Percentiles rank a stretch among this genome's conserved stretches.
These are phyloP conservation scores for Thereva nobilitata DNA, from an alignment of 2,888 invertebrate species.

Conservation along the genomic window DNA sequence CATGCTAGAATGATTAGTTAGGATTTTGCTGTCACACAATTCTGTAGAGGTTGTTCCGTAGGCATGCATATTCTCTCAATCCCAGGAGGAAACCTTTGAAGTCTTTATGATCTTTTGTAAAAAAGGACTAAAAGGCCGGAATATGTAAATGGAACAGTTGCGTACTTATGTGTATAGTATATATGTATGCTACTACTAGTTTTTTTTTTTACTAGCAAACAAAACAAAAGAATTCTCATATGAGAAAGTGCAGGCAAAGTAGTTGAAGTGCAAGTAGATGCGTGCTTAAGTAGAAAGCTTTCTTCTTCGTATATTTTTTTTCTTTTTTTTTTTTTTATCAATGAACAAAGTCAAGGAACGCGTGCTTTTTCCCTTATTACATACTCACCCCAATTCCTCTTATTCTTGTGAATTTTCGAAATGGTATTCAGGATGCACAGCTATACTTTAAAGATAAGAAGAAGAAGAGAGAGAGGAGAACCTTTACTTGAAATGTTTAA, in stretches of 20 bases:
- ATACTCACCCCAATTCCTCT: no score
- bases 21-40: constrained; percentile 24
- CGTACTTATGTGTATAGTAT: background rate
- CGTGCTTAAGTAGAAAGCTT: constrained; percentile 34
- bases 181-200: constrained; percentile 15
- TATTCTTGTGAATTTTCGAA: no score
- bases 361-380: no score
- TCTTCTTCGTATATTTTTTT: constrained; percentile 5
- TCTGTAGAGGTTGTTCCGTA: constrained; percentile 19
- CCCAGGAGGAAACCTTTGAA: constrained; percentile 18
- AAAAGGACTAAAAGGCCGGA: background rate
- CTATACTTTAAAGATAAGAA: no score
- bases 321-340: no score
- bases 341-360: no score
- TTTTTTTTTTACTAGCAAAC: constrained; percentile 22
- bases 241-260: constrained; percentile 24
- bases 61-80: background rate
- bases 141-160: constrained; percentile 21
- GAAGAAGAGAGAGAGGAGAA: no score
- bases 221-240: constrained; percentile 25
- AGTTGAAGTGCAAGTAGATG: constrained; percentile 33
- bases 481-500: no score
- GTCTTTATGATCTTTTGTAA: constrained; percentile 29
- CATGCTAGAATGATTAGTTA: constrained; percentile 23
- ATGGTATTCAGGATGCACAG: no score